Conservation (phyloP, 2,888 invertebrate genomes). For the Strigamia crassipes region DNA sequence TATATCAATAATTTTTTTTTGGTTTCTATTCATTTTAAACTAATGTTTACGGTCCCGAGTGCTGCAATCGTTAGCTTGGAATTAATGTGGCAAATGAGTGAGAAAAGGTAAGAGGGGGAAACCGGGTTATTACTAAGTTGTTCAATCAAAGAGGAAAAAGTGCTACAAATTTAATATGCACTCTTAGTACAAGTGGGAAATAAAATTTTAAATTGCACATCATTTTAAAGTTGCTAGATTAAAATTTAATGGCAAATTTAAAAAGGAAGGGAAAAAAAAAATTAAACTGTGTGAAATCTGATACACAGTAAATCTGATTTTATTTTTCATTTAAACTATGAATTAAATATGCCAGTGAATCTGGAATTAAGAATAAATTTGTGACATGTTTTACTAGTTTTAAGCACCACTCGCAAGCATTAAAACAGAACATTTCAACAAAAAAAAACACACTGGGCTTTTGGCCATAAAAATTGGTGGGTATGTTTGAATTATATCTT, state of each 20-base stretch:
- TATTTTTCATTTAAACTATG: neutral
- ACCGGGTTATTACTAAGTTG: neutral
- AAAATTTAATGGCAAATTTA: neutral
- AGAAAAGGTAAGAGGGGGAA: neutral
- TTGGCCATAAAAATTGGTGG: too few species aligned
- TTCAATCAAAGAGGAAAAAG: slow-evolving; percentile 4
- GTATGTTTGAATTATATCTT: too few species aligned
- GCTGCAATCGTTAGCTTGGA: neutral
- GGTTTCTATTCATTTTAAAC: neutral
- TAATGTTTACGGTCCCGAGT: neutral
- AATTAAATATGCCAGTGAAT: neutral
- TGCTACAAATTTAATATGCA: slow-evolving; percentile 10
- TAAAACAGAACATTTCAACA: too few species aligned
- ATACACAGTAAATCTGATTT: neutral
- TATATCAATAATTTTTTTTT: slow-evolving; percentile 1
- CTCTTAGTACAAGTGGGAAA: slow-evolving; percentile 2
- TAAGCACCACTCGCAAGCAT: too few species aligned
- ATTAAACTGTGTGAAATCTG: neutral
- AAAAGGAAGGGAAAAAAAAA: too few species aligned
- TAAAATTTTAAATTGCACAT: slow-evolving; percentile 10
- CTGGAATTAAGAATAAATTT: too few species aligned
- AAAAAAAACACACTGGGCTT: too few species aligned
- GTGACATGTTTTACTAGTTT: too few species aligned
- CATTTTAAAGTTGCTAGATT: neutral
- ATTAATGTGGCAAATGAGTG: neutral